Base-by-base conservation (phyloP, 1,140 invertebrate genomes). In the Pseudobourletiella spinata region DNA sequence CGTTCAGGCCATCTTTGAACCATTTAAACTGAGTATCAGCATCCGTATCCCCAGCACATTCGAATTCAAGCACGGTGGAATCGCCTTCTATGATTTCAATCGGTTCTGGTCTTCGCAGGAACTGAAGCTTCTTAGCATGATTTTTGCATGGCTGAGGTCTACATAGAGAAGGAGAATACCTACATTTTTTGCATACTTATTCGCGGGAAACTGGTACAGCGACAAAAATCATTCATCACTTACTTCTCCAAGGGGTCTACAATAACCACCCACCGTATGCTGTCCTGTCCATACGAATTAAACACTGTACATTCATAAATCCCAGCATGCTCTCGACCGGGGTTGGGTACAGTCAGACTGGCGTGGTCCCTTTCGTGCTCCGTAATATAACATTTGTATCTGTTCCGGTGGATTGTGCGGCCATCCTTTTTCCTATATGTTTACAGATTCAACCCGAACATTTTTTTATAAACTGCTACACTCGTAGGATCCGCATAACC, bases 1-100 rank as follows among this genome's bases (percentile, higher is more conserved):
- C 52, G 22, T 55, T 55, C 2, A 55, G 3, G 14, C 52, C 52
- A 22, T 55, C 52, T 55, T 55, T 55, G 32, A 32, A 55, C 52
- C 52, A 55, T 22, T 55, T 55, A 20, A 35, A 55, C 11, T 39
- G 52, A 20, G 39, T 3, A 8, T 32, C 16, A 8, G 30, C 52
- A 55, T 35, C 22, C 18, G 3, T 55, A 8, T 55, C 52, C 39
- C 52, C 52, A n/a, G 30, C 52, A 39, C 52, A 55, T 39, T 55
- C 52, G 26, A 32, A 55, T 55, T 55, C 52, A 6, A 55, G 29
- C 4, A 55, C 52, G 2, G 52, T 55, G 3, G 29, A 55, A 20
- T 55, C 52, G 3, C 52, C 52, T 55, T 55, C 52, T 39, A 32
- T 32, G 6, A 55, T 6, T 22, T 55, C 52, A 28, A 55, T 55